Evolutionary conservation across 1,140 invertebrate genomes (phyloP).

Genomic region (Cotesia glomerata): DNA sequence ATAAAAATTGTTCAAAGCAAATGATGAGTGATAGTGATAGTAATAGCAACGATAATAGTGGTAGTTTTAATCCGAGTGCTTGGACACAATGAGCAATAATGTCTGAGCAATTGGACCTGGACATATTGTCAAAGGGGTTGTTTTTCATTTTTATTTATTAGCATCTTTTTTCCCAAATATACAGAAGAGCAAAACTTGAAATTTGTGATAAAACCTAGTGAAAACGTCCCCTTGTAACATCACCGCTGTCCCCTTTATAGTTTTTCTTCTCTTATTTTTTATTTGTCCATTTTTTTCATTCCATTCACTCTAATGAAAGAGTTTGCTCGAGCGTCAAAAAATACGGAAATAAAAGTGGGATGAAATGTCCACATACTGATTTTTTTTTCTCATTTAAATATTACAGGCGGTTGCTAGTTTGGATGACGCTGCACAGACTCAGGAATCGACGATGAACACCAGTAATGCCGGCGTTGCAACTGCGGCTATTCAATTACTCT

Average conservation of each 20-base stretch:
- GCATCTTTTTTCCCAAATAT: neutral
- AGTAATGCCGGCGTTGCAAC: constrained; percentile 39
- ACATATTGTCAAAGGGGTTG: neutral
- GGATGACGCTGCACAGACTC: constrained; percentile 53
- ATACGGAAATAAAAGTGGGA: neutral
- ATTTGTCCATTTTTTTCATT: neutral
- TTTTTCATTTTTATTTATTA: neutral
- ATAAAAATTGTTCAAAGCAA: no score
- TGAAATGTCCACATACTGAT: no score
- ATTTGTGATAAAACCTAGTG: neutral
- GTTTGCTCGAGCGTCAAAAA: constrained; percentile 2
- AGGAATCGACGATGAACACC: constrained; percentile 49
- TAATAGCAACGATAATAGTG: no score
- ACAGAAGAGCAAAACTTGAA: neutral
- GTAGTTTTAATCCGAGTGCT: no score
- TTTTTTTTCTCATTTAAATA: constrained; percentile 30
- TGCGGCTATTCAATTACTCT: constrained; percentile 57
- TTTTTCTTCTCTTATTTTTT: neutral
- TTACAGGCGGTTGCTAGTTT: constrained; percentile 51
- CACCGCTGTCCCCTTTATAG: neutral
- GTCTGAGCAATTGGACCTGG: neutral
- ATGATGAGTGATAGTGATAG: no score
- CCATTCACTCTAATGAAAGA: neutral
- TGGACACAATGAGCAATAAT: neutral
- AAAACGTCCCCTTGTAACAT: neutral